These are phyloP conservation scores for Tapirus indicus DNA, from an alignment of 2,797 vertebrate genomes.

Conservation along the genomic window DNA sequence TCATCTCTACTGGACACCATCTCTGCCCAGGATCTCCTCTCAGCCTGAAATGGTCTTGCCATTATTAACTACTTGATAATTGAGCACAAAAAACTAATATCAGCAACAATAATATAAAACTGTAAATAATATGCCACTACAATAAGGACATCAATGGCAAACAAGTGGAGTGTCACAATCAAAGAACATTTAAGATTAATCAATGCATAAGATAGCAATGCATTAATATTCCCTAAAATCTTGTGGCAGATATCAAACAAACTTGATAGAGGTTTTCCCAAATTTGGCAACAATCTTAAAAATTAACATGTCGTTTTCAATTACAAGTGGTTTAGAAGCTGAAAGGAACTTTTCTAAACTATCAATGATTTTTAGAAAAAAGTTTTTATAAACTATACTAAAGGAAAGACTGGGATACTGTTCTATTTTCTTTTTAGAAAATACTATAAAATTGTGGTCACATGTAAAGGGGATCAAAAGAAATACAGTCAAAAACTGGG, in stretches of 20 bases:
- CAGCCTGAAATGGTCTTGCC: not conserved
- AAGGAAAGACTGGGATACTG: not conserved
- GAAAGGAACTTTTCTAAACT: conserved; percentile 28
- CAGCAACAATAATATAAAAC: not conserved
- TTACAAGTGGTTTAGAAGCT: not conserved
- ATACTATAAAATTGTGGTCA: not conserved
- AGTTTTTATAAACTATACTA: not conserved
- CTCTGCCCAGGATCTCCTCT: not conserved
- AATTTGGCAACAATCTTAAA: conserved; percentile 9
- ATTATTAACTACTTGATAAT: not conserved
- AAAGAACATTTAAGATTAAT: conserved; percentile 31
- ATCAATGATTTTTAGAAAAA: not conserved
- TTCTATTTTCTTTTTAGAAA: conserved; percentile 1
- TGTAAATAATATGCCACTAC: not conserved
- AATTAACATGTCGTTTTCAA: not conserved
- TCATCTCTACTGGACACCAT: not conserved
- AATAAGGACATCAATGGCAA: not conserved
- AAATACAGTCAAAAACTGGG: not conserved
- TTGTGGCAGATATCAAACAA: not conserved
- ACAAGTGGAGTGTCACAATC: not conserved
- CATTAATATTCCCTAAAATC: conserved; percentile 37
- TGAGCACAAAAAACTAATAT: not conserved
- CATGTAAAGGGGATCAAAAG: not conserved
- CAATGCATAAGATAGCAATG: not conserved
- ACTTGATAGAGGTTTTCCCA: not conserved